Percentiles rank a stretch among this genome's conserved stretches.
phyloP scores from a whole-genome alignment of 2,797 vertebrate genomes.

The Myotis daubentonii region DNA sequence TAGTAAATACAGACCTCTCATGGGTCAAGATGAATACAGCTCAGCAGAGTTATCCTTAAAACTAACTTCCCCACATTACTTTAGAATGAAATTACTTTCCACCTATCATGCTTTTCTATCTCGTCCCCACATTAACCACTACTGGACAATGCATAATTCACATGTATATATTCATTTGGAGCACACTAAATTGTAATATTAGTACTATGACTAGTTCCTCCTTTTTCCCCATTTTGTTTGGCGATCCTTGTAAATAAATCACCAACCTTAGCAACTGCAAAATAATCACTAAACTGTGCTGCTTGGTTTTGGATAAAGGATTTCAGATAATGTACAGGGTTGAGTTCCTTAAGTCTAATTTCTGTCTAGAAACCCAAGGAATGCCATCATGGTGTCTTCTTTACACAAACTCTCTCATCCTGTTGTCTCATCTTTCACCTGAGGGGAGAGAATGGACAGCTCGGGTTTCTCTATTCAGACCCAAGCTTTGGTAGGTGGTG shows the following conservation, averaged over 20 bases:
- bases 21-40: background rate
- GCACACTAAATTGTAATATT: background rate
- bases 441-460: background rate
- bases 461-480: background rate
- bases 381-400: background rate
- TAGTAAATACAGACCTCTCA: background rate
- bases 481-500: background rate
- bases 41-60: background rate
- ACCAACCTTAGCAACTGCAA: background rate
- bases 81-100: background rate
- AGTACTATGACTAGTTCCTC: background rate
- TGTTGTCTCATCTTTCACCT: background rate
- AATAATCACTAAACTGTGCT: slow-evolving; percentile 13
- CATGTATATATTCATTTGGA: background rate
- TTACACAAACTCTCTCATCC: background rate
- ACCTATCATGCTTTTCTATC: background rate
- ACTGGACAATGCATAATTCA: background rate
- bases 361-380: slow-evolving; percentile 6
- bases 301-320: slow-evolving; percentile 28
- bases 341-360: background rate
- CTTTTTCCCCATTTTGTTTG: background rate
- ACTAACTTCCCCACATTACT: background rate
- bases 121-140: background rate
- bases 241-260: background rate
- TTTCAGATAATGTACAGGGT: background rate